These are phyloP conservation scores for Antedon mediterranea DNA, from an alignment of 53 echinoderm and acorn worm genomes.

Conservation along the genomic window DNA sequence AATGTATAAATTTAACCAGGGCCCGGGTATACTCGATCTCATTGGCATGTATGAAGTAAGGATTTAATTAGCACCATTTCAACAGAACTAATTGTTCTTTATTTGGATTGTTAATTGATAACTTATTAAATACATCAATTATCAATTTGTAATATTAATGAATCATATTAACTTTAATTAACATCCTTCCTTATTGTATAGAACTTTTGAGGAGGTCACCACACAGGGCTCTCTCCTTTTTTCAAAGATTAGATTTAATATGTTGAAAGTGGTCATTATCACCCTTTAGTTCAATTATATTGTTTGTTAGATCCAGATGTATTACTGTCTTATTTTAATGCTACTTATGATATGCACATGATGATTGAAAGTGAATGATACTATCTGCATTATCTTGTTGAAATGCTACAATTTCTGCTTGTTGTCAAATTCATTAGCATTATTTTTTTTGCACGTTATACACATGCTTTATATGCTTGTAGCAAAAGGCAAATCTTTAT, in stretches of 20 bases:
- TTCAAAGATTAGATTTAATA: background rate
- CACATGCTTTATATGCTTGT: too few species aligned
- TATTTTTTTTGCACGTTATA: too few species aligned
- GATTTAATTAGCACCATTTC: too few species aligned
- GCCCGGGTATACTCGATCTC: too few species aligned
- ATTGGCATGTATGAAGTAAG: too few species aligned
- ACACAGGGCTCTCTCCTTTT: background rate
- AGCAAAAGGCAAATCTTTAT: too few species aligned
- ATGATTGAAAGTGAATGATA: too few species aligned
- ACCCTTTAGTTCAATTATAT: background rate
- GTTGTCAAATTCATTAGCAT: too few species aligned
- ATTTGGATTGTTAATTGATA: background rate
- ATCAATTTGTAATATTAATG: background rate
- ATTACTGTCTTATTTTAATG: background rate
- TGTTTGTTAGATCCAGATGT: background rate
- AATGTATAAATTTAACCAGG: too few species aligned
- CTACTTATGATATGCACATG: too few species aligned
- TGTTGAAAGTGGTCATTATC: background rate
- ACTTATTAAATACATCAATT: background rate
- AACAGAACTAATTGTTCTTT: background rate
- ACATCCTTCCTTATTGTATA: background rate
- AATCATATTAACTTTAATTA: background rate
- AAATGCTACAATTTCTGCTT: too few species aligned
- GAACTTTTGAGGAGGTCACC: background rate
- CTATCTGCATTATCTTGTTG: too few species aligned